Evolutionary conservation across 2,888 invertebrate species (phyloP), one percentile per base, ranked within the genome.

Genomic region (Phasia obesa): DNA sequence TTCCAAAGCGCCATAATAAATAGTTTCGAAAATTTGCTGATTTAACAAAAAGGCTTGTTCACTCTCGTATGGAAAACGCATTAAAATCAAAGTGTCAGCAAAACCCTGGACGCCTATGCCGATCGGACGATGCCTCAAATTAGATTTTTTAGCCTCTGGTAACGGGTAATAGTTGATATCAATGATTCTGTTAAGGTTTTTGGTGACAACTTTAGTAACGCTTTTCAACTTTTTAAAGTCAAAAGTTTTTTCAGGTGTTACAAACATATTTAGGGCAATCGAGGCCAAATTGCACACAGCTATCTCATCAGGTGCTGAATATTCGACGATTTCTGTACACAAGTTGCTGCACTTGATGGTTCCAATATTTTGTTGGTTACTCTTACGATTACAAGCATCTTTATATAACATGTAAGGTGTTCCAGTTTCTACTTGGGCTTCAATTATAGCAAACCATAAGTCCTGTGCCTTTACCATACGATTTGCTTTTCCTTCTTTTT

Each of bases 231-330:
- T 97, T 2, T 93, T 89, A 88, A 99, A 99, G 91, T 99, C 97
- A 88, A 94, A 99, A 0, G 94, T 94, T 89, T 94, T 95, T 78
- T 95, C 94, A 2, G 93, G 91, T 0, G 93, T 91, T 0, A 99
- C 97, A 92, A 96, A 99, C 95, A 96, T 97, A 91, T 98, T 98
- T 2, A 99, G 93, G 1, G 99, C 99, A 87, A 99, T 95, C 0
- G 99, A 99, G 0, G 99, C 99, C 88, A 99, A 93, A 92, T 99
- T 99, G 91, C 99, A 99, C 0, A 99, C 99, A 6, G 99, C 99
- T 38, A 98, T 94, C 93, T 99, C 99, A 91, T 98, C 97, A 1
- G 94, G 92, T 15, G 97, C 94, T 2, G 97, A 97, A 91, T 98
- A 99, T 90, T 99, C 97, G 0, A 99, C 94, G 86, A 99, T 97